Evolutionary conservation across 2,113 vertebrate genomes (phyloP).

Genomic region (Sturnus vulgaris): DNA sequence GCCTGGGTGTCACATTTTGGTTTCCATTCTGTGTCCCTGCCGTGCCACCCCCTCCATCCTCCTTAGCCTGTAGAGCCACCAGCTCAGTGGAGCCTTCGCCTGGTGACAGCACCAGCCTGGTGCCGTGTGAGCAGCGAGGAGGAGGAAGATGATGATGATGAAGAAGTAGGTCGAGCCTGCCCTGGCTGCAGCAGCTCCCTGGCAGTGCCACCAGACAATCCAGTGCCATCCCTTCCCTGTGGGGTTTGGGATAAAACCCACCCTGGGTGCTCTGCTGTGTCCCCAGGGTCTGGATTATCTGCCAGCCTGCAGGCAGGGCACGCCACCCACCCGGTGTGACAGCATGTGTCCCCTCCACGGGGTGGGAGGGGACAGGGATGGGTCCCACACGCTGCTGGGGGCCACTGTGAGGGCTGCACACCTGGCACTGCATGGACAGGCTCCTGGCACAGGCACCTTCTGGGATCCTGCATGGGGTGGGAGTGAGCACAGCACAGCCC

Average conservation of each 20-base stretch:
- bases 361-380: not conserved
- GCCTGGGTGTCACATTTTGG: constrained; percentile 42
- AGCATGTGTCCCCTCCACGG: constrained; percentile 59
- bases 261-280: not conserved
- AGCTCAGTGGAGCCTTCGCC: constrained; percentile 77
- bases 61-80: constrained; percentile 71
- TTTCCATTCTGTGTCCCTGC: constrained; percentile 57
- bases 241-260: not conserved
- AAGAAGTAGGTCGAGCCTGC: constrained; percentile 74
- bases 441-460: not conserved
- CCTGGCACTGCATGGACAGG: constrained; percentile 68
- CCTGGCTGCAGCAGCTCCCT: not conserved
- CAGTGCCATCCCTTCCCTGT: not conserved
- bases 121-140: constrained; percentile 73
- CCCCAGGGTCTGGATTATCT: not conserved
- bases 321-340: not conserved
- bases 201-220: constrained; percentile 40
- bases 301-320: not conserved
- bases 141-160: constrained; percentile 82
- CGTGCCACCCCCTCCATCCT: constrained; percentile 49
- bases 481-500: not conserved
- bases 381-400: not conserved
- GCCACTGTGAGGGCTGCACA: not conserved
- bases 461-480: not conserved
- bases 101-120: constrained; percentile 76